Evolutionary conservation across 2,113 vertebrate species (phyloP).

Genomic region (Donacobius atricapilla): DNA sequence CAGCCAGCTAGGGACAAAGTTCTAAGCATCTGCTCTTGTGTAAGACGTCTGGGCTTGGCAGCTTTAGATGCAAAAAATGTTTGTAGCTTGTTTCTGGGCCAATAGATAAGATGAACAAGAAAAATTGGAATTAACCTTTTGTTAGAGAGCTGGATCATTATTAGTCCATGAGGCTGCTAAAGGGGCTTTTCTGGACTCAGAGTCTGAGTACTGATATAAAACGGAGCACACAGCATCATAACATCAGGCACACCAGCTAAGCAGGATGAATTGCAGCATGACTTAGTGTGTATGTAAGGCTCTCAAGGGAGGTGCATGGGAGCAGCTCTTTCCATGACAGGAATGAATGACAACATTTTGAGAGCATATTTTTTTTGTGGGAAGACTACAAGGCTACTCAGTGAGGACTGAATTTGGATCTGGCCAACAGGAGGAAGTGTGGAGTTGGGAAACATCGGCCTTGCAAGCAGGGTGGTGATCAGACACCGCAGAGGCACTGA

Average conservation of each 20-base stretch:
- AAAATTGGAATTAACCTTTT: slow-evolving; percentile 20
- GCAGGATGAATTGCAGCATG: neutral
- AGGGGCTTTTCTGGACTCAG: neutral
- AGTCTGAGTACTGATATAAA: neutral
- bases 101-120: slow-evolving; percentile 38
- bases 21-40: slow-evolving; percentile 41
- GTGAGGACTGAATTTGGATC: neutral
- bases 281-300: neutral
- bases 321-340: neutral
- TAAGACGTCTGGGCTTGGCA: neutral
- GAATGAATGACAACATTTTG: neutral
- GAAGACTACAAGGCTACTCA: neutral
- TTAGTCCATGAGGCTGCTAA: neutral
- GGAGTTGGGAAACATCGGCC: neutral
- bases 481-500: neutral
- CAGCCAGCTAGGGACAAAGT: slow-evolving; percentile 55
- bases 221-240: neutral
- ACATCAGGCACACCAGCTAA: neutral
- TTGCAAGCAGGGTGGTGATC: neutral
- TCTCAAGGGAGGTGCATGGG: neutral
- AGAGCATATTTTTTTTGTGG: neutral
- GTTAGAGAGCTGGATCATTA: neutral
- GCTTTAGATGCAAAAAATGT: neutral
- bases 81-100: neutral
- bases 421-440: neutral